Evolutionary conservation across 2,888 invertebrate genomes (phyloP).

Genomic region (Drosophila flavopinicola): DNA sequence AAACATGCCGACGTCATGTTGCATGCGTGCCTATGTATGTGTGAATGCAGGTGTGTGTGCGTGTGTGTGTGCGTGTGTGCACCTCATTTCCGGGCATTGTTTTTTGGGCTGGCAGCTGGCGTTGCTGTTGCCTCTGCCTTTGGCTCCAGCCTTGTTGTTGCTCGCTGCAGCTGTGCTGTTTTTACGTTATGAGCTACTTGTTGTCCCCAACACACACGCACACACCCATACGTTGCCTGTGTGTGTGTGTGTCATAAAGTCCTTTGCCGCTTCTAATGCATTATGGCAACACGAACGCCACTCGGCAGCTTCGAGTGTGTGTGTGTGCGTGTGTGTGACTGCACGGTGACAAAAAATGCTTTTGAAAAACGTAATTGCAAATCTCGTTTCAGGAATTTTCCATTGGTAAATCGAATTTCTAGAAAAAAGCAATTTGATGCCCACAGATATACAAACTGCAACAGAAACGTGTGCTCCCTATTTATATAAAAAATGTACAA

Average conservation of each 20-base stretch:
- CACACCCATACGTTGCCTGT: slow-evolving; percentile 17
- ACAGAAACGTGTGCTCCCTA: no score
- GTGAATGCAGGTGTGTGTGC: slow-evolving; percentile 11
- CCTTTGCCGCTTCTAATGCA: slow-evolving; percentile 71
- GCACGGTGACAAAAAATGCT: no score
- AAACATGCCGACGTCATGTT: slow-evolving; percentile 54
- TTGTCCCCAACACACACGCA: slow-evolving; percentile 56
- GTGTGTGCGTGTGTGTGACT: slow-evolving; percentile 19
- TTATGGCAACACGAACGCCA: slow-evolving; percentile 72
- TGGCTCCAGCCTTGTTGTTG: no score
- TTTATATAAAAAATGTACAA: no score
- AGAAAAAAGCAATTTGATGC: no score
- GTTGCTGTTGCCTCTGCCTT: slow-evolving; percentile 41
- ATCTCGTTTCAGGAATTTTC: no score
- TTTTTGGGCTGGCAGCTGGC: slow-evolving; percentile 53
- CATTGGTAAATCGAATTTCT: no score
- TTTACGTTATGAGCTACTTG: slow-evolving; percentile 78
- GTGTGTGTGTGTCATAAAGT: slow-evolving; percentile 58
- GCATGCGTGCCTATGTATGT: slow-evolving; percentile 3
- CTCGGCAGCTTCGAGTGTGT: slow-evolving; percentile 58
- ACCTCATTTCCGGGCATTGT: slow-evolving; percentile 79
- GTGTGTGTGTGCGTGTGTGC: slow-evolving; percentile 55
- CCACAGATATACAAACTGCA: no score
- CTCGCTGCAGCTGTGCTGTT: slow-evolving; percentile 53
- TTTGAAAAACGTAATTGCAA: no score